A percentile compares a stretch with the other conserved stretches of the same genome.
phyloP scores from a whole-genome alignment of 2,113 vertebrate species.

The Rhombomys opimus region DNA sequence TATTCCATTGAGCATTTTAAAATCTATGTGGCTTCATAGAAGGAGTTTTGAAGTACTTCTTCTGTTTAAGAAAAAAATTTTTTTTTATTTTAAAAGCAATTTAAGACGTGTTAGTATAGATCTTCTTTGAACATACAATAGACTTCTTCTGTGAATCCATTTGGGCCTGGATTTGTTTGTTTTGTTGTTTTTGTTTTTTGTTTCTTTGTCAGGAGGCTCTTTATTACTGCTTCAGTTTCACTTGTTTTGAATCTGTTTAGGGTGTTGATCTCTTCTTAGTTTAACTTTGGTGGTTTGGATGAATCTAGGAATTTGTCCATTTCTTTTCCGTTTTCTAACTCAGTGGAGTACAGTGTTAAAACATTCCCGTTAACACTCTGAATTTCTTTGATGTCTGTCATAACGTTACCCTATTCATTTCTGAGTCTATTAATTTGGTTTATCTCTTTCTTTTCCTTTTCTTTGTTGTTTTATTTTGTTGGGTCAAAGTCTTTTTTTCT shows the following conservation, averaged over 20 bases:
- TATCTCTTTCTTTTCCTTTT: too few species aligned
- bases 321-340: neutral
- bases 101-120: neutral
- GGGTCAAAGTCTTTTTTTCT: too few species aligned
- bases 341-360: neutral
- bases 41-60: neutral
- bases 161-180: neutral
- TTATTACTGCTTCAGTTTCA: neutral
- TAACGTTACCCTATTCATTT: neutral
- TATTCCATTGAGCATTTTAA: neutral
- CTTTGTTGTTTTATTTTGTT: too few species aligned
- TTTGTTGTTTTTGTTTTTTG: neutral
- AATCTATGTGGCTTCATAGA: neutral
- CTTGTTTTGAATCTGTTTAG: neutral
- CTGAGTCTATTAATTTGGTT: neutral
- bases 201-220: neutral
- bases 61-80: neutral
- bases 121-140: neutral
- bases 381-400: neutral
- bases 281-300: neutral
- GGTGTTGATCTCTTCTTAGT: neutral
- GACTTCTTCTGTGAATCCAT: neutral
- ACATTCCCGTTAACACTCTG: neutral
- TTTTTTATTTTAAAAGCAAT: neutral
- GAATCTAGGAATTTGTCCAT: neutral